Base-by-base conservation (phyloP, 2,113 vertebrate genomes). In the Lampris incognitus region DNA sequence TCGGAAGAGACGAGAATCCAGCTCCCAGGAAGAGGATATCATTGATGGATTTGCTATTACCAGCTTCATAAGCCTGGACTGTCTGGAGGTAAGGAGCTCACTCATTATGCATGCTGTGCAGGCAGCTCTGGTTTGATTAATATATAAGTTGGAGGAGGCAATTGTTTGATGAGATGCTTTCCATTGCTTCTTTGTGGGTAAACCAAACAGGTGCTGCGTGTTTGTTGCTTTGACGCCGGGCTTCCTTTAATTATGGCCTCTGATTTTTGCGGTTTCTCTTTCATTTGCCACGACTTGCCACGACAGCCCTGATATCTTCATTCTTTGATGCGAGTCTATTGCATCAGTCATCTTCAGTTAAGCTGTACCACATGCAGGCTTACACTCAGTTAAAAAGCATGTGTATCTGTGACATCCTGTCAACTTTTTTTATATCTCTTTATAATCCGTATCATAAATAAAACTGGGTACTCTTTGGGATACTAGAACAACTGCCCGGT, bases 1-100 rank as follows among this genome's bases (percentile, higher is more conserved):
- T 76, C 92, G 96, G 85, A 96, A 96, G 84, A 95, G 97, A 91
- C 94, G 96, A 50, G 96, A 96, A 93, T 97, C 97, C 81, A 95
- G 96, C 90, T 97, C 97, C 54, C 97, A 97, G 89, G 97, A 98
- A 86, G 97, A 98, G 94, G 97, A 98, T 85, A 95, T 98, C 89
- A 97, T 98, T 91, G 97, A 98, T 94, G 97, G 97, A 84, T 98
- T 98, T 93, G 96, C 97, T 82, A 98, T 98, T 46, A 86, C 95
- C 94, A 98, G 97, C 80, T 98, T 98, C 95, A 95, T 92, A 92
- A 97, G 96, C 85, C 92, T 98, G 93, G 96, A 97, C 87, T 94
- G 95, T 86, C 92, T 98, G 87, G 95, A 98, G 97, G 97, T 98
- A 92, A 92, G 74, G 40, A 69, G 51, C 56, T 37, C 59, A 64